phyloP scores from a whole-genome alignment of 2,888 invertebrate genomes.

The Euplagia quadripunctaria region DNA sequence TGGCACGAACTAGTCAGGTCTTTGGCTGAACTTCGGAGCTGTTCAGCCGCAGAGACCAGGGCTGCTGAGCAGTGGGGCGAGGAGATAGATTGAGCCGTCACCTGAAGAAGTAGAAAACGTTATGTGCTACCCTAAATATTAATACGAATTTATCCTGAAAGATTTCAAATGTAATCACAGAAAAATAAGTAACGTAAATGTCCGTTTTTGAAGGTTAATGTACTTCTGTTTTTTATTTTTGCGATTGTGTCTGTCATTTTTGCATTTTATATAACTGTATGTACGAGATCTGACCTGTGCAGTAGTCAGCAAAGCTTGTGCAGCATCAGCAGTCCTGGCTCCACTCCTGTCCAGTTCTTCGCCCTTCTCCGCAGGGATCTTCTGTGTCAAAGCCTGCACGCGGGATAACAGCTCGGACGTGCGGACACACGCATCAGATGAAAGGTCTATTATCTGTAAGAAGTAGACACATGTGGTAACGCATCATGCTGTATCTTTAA shows the following conservation, averaged over 20 bases:
- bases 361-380: constrained; percentile 46
- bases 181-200: too few species aligned
- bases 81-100: constrained; percentile 54
- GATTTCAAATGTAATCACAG: background rate
- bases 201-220: too few species aligned
- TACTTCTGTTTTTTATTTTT: too few species aligned
- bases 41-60: constrained; percentile 49
- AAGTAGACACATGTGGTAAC: background rate
- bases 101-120: constrained; percentile 33
- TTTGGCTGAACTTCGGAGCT: constrained; percentile 44
- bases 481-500: background rate
- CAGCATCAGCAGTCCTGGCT: constrained; percentile 20
- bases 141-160: too few species aligned
- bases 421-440: constrained; percentile 9
- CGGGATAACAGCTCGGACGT: constrained; percentile 48
- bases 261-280: too few species aligned
- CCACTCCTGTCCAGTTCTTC: constrained; percentile 55
- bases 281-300: background rate
- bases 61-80: constrained; percentile 51
- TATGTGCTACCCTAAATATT: too few species aligned
- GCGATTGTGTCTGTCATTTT: too few species aligned
- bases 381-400: constrained; percentile 56
- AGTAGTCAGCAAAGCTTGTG: background rate
- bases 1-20: constrained; percentile 41
- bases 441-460: constrained; percentile 17